A percentile compares a stretch with the other conserved stretches of the same genome.
Conservation (phyloP, 2,888 invertebrate species). For the Eupithecia subfuscata region DNA sequence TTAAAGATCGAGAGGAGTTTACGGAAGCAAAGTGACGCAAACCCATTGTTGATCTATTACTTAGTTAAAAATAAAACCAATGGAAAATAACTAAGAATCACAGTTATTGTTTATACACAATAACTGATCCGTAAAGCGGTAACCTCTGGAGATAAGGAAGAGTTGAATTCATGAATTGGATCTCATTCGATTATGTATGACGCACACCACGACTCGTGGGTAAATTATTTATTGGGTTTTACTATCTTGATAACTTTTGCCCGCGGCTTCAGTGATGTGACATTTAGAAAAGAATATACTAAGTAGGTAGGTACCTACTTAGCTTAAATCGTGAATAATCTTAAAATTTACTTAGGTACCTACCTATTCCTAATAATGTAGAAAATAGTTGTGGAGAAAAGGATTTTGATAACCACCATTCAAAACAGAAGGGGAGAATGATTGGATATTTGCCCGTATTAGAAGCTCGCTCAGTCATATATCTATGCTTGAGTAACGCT, state of each 20-base stretch:
- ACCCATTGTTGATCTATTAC: conserved; percentile 13
- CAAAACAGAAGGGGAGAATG: too few species aligned
- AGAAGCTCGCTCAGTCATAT: too few species aligned
- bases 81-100: conserved; percentile 49
- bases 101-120: conserved; percentile 41
- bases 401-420: too few species aligned
- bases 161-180: conserved; percentile 44
- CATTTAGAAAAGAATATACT: background rate
- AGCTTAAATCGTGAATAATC: too few species aligned
- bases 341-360: too few species aligned
- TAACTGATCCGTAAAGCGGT: conserved; percentile 48
- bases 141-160: conserved; percentile 44
- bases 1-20: background rate
- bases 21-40: conserved; percentile 10
- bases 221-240: background rate
- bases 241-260: background rate
- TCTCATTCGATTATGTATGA: conserved; percentile 4
- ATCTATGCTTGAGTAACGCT: too few species aligned
- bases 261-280: background rate
- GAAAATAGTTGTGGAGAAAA: too few species aligned
- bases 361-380: too few species aligned
- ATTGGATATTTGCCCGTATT: too few species aligned
- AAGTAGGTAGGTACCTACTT: too few species aligned
- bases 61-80: conserved; percentile 11
- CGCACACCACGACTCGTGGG: conserved; percentile 6